phyloP scores from a whole-genome alignment of 2,888 invertebrate genomes.

The Coelogynopora nodosa region DNA sequence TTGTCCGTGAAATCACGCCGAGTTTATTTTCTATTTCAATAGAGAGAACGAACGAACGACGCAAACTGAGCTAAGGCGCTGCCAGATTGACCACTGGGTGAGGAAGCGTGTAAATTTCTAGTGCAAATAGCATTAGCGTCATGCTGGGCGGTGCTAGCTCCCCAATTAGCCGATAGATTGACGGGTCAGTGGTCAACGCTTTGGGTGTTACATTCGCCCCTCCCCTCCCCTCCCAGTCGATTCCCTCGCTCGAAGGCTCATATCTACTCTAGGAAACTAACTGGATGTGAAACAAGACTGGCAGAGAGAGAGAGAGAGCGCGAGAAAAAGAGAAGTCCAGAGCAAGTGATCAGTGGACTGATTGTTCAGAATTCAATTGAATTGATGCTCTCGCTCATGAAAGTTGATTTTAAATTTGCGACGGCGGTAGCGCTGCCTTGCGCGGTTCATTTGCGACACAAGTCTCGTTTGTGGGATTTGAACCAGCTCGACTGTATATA shows the following conservation, averaged over 20 bases:
- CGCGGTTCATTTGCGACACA: not conserved
- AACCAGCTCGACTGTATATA: not conserved
- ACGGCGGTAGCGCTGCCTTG: not conserved
- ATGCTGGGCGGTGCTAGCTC: not conserved
- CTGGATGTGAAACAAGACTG: too few relatives aligned
- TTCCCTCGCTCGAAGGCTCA: too few relatives aligned
- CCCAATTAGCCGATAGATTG: conserved; percentile 23
- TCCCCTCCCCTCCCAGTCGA: not conserved
- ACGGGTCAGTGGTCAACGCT: conserved; percentile 2
- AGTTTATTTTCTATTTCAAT: too few relatives aligned
- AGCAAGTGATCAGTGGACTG: not conserved
- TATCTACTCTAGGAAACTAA: too few relatives aligned
- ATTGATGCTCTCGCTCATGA: not conserved
- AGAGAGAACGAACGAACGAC: too few relatives aligned
- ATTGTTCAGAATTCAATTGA: conserved; percentile 10
- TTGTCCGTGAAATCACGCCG: not conserved
- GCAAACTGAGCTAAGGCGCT: too few relatives aligned
- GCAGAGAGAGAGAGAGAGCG: too few relatives aligned
- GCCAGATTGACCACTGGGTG: not conserved
- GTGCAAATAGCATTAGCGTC: conserved; percentile 4
- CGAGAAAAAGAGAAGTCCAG: not conserved
- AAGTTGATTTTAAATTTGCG: conserved; percentile 28
- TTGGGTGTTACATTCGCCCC: not conserved
- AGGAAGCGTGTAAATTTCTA: not conserved
- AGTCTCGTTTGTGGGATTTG: not conserved